Base-by-base conservation (phyloP, 64 coral and sea anemone genomes). In the Pocillopora damicornis region DNA sequence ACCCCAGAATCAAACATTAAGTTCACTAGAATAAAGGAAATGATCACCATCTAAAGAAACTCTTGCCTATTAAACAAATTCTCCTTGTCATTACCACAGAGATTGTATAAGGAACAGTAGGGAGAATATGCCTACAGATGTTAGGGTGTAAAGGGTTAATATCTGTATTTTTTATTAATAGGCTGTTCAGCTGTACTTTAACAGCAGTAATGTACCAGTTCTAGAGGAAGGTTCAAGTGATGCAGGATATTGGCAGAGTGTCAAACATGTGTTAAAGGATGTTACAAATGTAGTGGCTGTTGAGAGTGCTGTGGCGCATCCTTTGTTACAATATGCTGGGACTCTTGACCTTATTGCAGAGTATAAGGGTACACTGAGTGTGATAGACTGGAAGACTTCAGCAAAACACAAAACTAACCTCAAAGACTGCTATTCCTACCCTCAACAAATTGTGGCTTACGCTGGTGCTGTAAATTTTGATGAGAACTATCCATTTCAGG, bases 351-450 rank as follows among this genome's bases (percentile, higher is more conserved):
- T 94, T 5, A 78, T 95, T 71, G 90, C 93, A 13, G 84, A 92
- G 45, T 95, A 98, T 66, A 78, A 83, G 37, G 93, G 90, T 14
- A 38, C 35, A 11, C 88, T 95, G 0, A 87, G 87, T 59, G 62
- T 99, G 15, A 95, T 99, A 63, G 96, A 99, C 65, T 99, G 96
- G 96, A 99, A 99, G 30, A 99, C 96, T 13, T 99, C 96, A 13
- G 82, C 86, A 35, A 95, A 90, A 66, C 89, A 89, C 23, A 94
- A 94, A 26, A 88, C 37, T 23, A 92, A 93, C 13, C 81, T 95
- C 35, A 85, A 87, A 26, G 83, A 94, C 14, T 99, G 96, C 74
- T 93, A 90, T 18, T 99, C 96, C 7, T 99, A 99, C 86, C 96
- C 96, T 25, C 64, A 90, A 63, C 96, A 99, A 74, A 20, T 95